Conservation (phyloP, 2,888 invertebrate species). For the Sinohyriopsis cumingii region DNA sequence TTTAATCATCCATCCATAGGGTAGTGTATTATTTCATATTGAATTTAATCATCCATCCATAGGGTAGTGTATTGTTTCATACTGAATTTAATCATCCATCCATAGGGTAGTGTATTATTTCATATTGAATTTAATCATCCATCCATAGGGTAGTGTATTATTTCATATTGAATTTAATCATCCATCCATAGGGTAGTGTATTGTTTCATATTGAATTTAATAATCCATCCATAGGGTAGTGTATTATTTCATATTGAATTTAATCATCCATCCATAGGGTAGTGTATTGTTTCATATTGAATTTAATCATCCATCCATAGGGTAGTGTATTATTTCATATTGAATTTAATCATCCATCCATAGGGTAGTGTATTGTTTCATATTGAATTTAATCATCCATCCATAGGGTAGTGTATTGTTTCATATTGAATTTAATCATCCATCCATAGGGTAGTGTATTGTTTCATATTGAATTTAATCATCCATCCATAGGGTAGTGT, state of each 20-base stretch:
- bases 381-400: slow-evolving; percentile 77
- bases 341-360: slow-evolving; percentile 79
- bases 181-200: slow-evolving; percentile 81
- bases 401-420: slow-evolving; percentile 77
- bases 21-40: slow-evolving; percentile 71
- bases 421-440: slow-evolving; percentile 75
- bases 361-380: slow-evolving; percentile 75
- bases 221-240: slow-evolving; percentile 83
- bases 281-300: slow-evolving; percentile 26
- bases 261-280: slow-evolving; percentile 85
- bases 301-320: slow-evolving; percentile 82
- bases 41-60: slow-evolving; percentile 81
- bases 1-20: slow-evolving; percentile 82
- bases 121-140: slow-evolving; percentile 76
- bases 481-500: slow-evolving; percentile 83
- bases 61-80: slow-evolving; percentile 73
- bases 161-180: slow-evolving; percentile 73
- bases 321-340: slow-evolving; percentile 72
- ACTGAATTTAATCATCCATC: slow-evolving; percentile 79
- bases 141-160: slow-evolving; percentile 78
- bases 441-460: slow-evolving; percentile 80
- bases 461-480: slow-evolving; percentile 65
- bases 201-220: too few species aligned
- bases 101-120: slow-evolving; percentile 76
- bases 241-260: too few species aligned